Base-by-base conservation (phyloP, 2,888 invertebrate genomes). In the Iphiclides podalirius region DNA sequence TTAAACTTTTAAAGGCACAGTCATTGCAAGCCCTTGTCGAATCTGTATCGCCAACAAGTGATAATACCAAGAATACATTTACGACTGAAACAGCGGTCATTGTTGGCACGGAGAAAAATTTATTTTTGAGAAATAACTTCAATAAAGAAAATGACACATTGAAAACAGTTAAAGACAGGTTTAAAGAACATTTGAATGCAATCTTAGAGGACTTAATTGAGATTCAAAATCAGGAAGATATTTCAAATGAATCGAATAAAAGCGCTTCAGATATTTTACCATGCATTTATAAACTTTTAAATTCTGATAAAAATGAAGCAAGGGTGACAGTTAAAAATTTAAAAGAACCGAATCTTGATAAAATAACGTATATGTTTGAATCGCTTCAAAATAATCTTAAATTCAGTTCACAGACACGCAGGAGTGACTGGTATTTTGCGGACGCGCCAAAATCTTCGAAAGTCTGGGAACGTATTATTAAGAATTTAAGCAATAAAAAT, bases 1-100 rank as follows among this genome's bases (percentile, higher is more conserved):
- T 80, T 0, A 80, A 88, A 45, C 79, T 85, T 55, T 76, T 82
- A 3, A 85, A 80, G 63, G 72, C 83, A 1, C 82, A 81, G 56
- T 79, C 85, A 0, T 70, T 78, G 26, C 57, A 70, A n/a, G 85
- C 84, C 57, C 67, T 87, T 31, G 44, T 82, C 0, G 77, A 76
- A 44, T 38, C 79, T 34, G 34, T 79, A 44, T 59, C 34, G 4
- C 12, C 42, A 3, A 46, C 20, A 43, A 39, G 13, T n/a, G n/a
- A n/a, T n/a, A n/a, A n/a, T n/a, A n/a, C n/a, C n/a, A n/a, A n/a
- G n/a, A n/a, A n/a, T n/a, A n/a, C n/a, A n/a, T n/a, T n/a, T n/a
- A n/a, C n/a, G n/a, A n/a, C n/a, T n/a, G n/a, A n/a, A n/a, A n/a
- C n/a, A n/a, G n/a, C n/a, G n/a, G n/a, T n/a, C n/a, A n/a, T n/a